Percentiles rank a stretch among this genome's conserved stretches.
Evolutionary conservation across 2,113 vertebrate species (phyloP).

Genomic region (Centropus bengalensis): DNA sequence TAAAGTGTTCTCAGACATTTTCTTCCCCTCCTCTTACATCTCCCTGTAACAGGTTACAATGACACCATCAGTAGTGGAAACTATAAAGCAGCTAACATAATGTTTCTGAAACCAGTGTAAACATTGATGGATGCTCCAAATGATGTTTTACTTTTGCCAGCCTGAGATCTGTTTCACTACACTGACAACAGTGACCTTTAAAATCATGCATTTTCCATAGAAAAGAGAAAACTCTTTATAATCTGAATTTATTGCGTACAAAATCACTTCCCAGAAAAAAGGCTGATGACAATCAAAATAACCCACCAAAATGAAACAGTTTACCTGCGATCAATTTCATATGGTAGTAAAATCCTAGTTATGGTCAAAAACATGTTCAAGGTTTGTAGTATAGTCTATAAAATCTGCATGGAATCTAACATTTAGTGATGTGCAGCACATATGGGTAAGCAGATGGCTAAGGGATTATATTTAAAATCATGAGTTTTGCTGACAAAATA

Average conservation of each 20-base stretch:
- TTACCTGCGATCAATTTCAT: constrained; percentile 76
- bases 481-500: constrained; percentile 77
- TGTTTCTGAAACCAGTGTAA: constrained; percentile 36
- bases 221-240: constrained; percentile 42
- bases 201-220: constrained; percentile 66
- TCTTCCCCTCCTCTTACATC: neutral
- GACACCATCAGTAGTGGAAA: constrained; percentile 46
- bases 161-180: constrained; percentile 59
- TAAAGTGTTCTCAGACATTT: neutral
- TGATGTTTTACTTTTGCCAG: constrained; percentile 48
- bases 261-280: constrained; percentile 66
- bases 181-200: constrained; percentile 70
- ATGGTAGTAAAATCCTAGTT: constrained; percentile 71
- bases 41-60: neutral
- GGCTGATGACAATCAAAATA: constrained; percentile 73
- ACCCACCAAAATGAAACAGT: constrained; percentile 71
- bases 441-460: constrained; percentile 72
- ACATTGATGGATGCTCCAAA: constrained; percentile 34
- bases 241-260: constrained; percentile 67
- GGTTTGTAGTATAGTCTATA: constrained; percentile 52
- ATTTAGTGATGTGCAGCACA: constrained; percentile 57
- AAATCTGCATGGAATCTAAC: constrained; percentile 67
- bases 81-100: constrained; percentile 40
- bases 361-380: constrained; percentile 58
- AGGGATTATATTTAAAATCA: constrained; percentile 74